A percentile compares a stretch with the other conserved stretches of the same genome.
Conservation (phyloP, 2,113 vertebrate species). For the Nannobrachium achirus region DNA sequence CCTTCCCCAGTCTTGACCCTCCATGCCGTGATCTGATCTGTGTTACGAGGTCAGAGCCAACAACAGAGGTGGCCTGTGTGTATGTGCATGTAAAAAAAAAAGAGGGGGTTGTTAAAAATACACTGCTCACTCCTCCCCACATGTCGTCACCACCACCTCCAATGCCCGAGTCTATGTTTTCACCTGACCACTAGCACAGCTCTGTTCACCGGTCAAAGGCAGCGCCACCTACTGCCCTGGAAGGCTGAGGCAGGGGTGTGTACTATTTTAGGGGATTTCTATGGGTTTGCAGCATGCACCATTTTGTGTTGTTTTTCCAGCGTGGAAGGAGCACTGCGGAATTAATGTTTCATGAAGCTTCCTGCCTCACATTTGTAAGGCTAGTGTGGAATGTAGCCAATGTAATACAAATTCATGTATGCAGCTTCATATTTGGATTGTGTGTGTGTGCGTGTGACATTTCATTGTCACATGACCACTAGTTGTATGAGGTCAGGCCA, state of each 20-base stretch:
- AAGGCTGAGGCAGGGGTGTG: too few relatives aligned
- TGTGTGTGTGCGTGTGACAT: not conserved
- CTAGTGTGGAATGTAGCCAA: too few relatives aligned
- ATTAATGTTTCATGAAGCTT: too few relatives aligned
- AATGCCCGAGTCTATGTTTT: too few relatives aligned
- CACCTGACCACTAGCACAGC: conserved; percentile 33
- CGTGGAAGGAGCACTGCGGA: too few relatives aligned
- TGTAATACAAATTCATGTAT: too few relatives aligned
- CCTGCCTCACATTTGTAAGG: too few relatives aligned
- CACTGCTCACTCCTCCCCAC: conserved; percentile 3
- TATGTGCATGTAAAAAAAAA: not conserved
- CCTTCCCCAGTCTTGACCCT: not conserved
- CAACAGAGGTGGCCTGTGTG: not conserved
- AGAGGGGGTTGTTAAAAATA: conserved; percentile 63
- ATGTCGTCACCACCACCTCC: not conserved
- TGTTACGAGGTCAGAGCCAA: conserved; percentile 14
- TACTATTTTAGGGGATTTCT: too few relatives aligned
- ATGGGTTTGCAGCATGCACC: too few relatives aligned
- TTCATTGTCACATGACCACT: conserved; percentile 29
- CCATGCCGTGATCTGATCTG: conserved; percentile 30
- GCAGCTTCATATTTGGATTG: too few relatives aligned
- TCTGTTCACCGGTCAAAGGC: conserved; percentile 1
- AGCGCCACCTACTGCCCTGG: conserved; percentile 6
- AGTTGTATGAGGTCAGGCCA: conserved; percentile 25
- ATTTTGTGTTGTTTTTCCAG: too few relatives aligned